phyloP scores from a whole-genome alignment of 2,113 vertebrate species.

The Anhinga rufa region DNA sequence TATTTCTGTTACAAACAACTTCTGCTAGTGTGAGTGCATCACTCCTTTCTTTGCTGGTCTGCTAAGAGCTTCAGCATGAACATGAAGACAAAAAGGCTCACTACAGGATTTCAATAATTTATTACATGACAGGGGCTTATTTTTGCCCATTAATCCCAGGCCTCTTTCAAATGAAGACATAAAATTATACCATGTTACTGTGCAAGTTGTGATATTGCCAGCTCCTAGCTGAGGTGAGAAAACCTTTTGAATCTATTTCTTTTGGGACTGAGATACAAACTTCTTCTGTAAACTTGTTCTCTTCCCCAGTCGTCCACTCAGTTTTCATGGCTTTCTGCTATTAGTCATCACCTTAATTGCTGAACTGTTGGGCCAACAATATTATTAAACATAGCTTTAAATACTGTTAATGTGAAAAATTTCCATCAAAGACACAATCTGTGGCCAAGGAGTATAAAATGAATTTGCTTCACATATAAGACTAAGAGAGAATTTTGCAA shows the following conservation, averaged over 20 bases:
- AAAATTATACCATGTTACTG: background rate
- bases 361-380: background rate
- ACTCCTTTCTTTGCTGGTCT: background rate
- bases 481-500: background rate
- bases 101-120: background rate
- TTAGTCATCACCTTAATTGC: background rate
- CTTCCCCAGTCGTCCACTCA: background rate
- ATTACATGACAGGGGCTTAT: background rate
- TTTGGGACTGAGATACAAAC: background rate
- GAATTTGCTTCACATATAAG: background rate
- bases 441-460: background rate
- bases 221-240: background rate
- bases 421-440: background rate
- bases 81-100: background rate
- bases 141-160: background rate
- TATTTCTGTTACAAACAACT: background rate
- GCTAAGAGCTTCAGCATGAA: background rate
- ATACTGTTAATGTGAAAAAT: background rate
- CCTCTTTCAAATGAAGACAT: background rate
- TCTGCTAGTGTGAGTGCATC: background rate
- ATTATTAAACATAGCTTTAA: background rate
- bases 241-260: background rate
- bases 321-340: background rate
- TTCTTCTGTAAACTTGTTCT: background rate
- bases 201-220: background rate